phyloP scores from a whole-genome alignment of 1,140 invertebrate genomes.

The Atta cephalotes region DNA sequence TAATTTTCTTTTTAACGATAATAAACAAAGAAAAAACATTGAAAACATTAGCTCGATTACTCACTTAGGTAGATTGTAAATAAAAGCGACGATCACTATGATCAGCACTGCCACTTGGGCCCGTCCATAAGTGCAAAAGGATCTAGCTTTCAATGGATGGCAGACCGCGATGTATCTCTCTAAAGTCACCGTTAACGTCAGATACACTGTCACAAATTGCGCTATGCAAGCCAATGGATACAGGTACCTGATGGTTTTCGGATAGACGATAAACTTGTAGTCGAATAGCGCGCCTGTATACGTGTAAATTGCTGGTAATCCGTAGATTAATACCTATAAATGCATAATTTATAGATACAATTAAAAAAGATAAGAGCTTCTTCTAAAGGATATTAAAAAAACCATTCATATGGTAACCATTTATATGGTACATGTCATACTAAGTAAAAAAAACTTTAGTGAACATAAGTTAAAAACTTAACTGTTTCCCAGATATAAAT shows the following conservation, averaged over 20 bases:
- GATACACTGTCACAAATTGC: slow-evolving; percentile 97
- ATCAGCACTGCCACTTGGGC: slow-evolving; percentile 94
- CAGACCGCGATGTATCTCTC: slow-evolving; percentile 99
- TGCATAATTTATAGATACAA: not conserved
- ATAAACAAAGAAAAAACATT: not conserved
- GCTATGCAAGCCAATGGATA: slow-evolving; percentile 96
- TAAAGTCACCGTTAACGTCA: slow-evolving; percentile 97
- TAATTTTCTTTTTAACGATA: not conserved
- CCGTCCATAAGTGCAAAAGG: slow-evolving; percentile 95
- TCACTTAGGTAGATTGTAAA: slow-evolving; percentile 94
- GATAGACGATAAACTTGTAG: slow-evolving; percentile 93
- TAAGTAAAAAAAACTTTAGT: too few relatives aligned
- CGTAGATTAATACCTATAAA: slow-evolving; percentile 92
- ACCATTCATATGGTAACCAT: too few relatives aligned
- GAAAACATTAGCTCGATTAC: slow-evolving; percentile 57
- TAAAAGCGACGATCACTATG: slow-evolving; percentile 93
- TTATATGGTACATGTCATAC: too few relatives aligned
- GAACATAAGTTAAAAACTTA: too few relatives aligned
- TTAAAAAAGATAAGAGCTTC: not conserved
- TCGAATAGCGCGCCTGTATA: slow-evolving; percentile 92
- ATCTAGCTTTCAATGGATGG: slow-evolving; percentile 95
- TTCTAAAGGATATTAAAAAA: too few relatives aligned
- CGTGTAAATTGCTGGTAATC: slow-evolving; percentile 93
- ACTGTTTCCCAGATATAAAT: too few relatives aligned
- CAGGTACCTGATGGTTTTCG: slow-evolving; percentile 92